Evolutionary conservation across 1,140 invertebrate species (phyloP).

Genomic region (Meteorus sp.): DNA sequence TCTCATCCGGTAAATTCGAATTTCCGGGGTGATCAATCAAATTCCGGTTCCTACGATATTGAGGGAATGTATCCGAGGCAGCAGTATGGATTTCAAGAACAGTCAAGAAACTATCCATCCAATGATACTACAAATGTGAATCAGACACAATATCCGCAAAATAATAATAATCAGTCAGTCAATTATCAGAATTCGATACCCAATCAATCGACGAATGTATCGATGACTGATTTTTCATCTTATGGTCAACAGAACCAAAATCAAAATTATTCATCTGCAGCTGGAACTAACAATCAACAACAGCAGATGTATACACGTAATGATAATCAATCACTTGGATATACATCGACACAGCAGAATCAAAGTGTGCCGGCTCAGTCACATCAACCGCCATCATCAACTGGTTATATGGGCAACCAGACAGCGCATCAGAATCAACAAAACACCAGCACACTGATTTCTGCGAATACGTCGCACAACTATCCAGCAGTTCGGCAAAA

Average conservation of each 20-base stretch:
- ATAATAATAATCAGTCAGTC: constrained; percentile 33
- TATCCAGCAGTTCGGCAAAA: constrained; percentile 16
- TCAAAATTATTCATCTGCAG: constrained; percentile 38
- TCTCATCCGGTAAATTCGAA: constrained; percentile 33
- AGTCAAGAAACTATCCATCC: constrained; percentile 36
- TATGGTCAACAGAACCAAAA: constrained; percentile 41
- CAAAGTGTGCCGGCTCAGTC: constrained; percentile 28
- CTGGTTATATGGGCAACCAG: constrained; percentile 33
- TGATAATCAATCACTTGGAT: constrained; percentile 39
- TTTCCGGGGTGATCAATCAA: constrained; percentile 43
- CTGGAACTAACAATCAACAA: constrained; percentile 29
- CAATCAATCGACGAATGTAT: constrained; percentile 40
- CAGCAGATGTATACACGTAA: constrained; percentile 33
- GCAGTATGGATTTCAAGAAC: constrained; percentile 35
- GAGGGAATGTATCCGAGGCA: constrained; percentile 42
- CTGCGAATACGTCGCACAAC: constrained; percentile 30
- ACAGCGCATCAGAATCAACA: constrained; percentile 39
- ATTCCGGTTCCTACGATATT: constrained; percentile 44
- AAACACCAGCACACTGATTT: constrained; percentile 35
- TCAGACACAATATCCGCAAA: constrained; percentile 42
- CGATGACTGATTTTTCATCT: constrained; percentile 43
- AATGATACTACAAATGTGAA: no score
- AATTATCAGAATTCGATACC: constrained; percentile 40
- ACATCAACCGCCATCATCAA: not conserved
- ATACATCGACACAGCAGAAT: constrained; percentile 35